A percentile compares a stretch with the other conserved stretches of the same genome.
These are phyloP conservation scores for Gymnobelideus leadbeateri DNA, from an alignment of 2,113 vertebrate genomes.

Conservation along the genomic window DNA sequence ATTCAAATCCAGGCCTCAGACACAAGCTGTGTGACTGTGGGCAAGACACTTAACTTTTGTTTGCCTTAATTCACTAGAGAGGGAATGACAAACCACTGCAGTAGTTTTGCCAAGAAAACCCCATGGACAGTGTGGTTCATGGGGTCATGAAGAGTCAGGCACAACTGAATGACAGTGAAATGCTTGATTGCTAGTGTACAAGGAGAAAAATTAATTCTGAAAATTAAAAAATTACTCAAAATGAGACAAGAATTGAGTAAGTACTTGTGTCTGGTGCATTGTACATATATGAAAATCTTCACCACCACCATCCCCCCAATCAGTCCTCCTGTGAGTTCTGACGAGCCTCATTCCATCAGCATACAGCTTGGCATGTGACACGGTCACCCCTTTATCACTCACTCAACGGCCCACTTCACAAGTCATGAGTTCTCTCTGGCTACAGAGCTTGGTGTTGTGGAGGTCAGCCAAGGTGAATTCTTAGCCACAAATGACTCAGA, in stretches of 20 bases:
- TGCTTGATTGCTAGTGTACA: background rate
- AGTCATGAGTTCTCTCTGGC: conserved; percentile 58
- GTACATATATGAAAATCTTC: background rate
- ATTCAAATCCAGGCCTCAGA: too few relatives aligned
- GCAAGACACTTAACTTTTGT: background rate
- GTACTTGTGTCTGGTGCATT: background rate
- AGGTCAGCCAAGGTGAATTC: conserved; percentile 69
- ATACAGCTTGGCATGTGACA: background rate
- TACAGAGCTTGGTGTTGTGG: conserved; percentile 30
- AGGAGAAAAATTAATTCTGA: conserved; percentile 5
- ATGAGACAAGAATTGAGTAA: background rate
- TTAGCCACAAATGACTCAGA: conserved; percentile 63
- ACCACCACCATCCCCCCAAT: background rate
- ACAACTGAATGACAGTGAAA: background rate
- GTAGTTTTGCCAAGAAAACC: background rate
- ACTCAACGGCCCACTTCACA: conserved; percentile 47
- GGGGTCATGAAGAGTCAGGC: background rate
- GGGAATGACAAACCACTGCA: background rate
- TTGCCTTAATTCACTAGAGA: background rate
- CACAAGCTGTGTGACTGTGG: background rate
- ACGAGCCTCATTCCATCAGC: conserved; percentile 40
- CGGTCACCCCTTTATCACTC: conserved; percentile 58
- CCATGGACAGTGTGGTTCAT: background rate
- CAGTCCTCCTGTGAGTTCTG: conserved; percentile 7
- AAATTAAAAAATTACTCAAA: conserved; percentile 12